Evolutionary conservation across 2,888 invertebrate species (phyloP), one percentile per base, ranked within the genome.

Genomic region (Syritta pipiens): DNA sequence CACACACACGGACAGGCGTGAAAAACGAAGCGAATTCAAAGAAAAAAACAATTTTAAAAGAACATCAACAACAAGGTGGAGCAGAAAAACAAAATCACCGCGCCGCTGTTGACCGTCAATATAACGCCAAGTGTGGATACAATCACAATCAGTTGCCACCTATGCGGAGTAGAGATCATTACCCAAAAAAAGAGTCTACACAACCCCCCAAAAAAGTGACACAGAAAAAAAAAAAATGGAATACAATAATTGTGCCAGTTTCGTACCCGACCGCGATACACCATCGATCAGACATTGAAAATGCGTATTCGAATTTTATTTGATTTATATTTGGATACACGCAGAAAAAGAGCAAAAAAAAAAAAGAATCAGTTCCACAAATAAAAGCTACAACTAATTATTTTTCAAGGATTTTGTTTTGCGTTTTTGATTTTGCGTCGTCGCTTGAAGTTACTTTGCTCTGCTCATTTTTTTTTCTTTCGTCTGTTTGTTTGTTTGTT

Each of bases 331-430:
- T 51, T 51, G 32, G 44, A 20, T 30, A 44, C 42, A 59, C 44
- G 32, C 30, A 57, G 14, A 22, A 12, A 14, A 17, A 3, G 12
- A n/a, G n/a, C n/a, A n/a, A 51, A n/a, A 6, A 6, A 35, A 24
- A 24, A 37, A 2, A 35, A 19, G 35, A 62, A 26, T 20, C 19
- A 51, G 26, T 30, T 48, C 59, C 59, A 48, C 46, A 48, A 35
- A 48, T 48, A 60, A 60, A 60, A 37, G 22, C 26, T 26, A 26
- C 60, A 48, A 60, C 60, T 48, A 60, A 60, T 60, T 48, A 37
- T 48, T 60, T 60, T 60, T 60, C 48, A 60, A 60, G 60, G 60
- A 60, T 60, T 60, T 60, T 60, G 48, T 60, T 60, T 48, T 48
- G 35, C 24, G 32, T 46, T 32, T 46, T 60, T 60, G 46, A 59